A percentile compares a stretch with the other conserved stretches of the same genome.
phyloP scores from a whole-genome alignment of 1,140 invertebrate species.

The silkworm (Bombyx mori) region ASM3026992v2 NC_085125.1:6699501-6700000 shows the following conservation, averaged over 20 bases:
- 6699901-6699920: slow-evolving; percentile 7
- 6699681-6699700: slow-evolving; percentile 39
- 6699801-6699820: slow-evolving; percentile 46
- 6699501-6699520: slow-evolving; percentile 85
- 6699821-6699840: slow-evolving; percentile 63
- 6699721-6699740: slow-evolving; percentile 69
- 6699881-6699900: slow-evolving; percentile 26
- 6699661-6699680: slow-evolving; percentile 73
- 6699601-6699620: slow-evolving; percentile 67
- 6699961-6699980: background rate
- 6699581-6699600: slow-evolving; percentile 53
- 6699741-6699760: slow-evolving; percentile 69
- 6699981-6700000: background rate
- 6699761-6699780: slow-evolving; percentile 82
- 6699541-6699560: slow-evolving; percentile 65
- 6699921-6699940: background rate
- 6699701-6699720: slow-evolving; percentile 59
- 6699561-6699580: slow-evolving; percentile 63
- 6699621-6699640: slow-evolving; percentile 72
- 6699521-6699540: slow-evolving; percentile 87
- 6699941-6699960: background rate
- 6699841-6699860: slow-evolving; percentile 46
- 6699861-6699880: slow-evolving; percentile 25
- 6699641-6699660: slow-evolving; percentile 74
- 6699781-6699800: slow-evolving; percentile 68